These are phyloP conservation scores for Danio choprae DNA, from an alignment of 2,797 vertebrate genomes.

Conservation along the genomic window DNA sequence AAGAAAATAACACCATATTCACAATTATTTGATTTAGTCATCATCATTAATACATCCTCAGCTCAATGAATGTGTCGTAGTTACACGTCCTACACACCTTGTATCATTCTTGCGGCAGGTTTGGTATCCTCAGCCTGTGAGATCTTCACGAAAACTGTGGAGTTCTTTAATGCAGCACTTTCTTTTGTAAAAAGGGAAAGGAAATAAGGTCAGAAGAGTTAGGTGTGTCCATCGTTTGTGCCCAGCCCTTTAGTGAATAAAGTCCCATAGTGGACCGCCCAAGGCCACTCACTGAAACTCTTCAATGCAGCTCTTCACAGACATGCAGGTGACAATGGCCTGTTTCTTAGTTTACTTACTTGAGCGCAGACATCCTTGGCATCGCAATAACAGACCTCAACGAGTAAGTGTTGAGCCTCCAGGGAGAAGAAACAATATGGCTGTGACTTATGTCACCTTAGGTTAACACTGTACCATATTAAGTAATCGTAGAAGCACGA, in stretches of 20 bases:
- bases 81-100: slow-evolving; percentile 53
- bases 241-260: slow-evolving; percentile 69
- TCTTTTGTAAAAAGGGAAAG: slow-evolving; percentile 62
- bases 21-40: not conserved
- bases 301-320: slow-evolving; percentile 64
- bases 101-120: slow-evolving; percentile 32
- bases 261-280: slow-evolving; percentile 62
- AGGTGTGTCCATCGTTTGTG: slow-evolving; percentile 58
- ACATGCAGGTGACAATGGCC: slow-evolving; percentile 60
- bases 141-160: slow-evolving; percentile 35
- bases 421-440: slow-evolving; percentile 57
- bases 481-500: slow-evolving; percentile 54
- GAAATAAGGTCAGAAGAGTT: slow-evolving; percentile 74
- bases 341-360: slow-evolving; percentile 69
- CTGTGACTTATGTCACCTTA: slow-evolving; percentile 50
- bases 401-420: slow-evolving; percentile 62
- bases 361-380: slow-evolving; percentile 65
- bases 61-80: slow-evolving; percentile 27
- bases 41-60: not conserved
- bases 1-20: slow-evolving; percentile 24
- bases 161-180: slow-evolving; percentile 72
- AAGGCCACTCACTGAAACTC: slow-evolving; percentile 70
- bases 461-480: slow-evolving; percentile 48
- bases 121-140: slow-evolving; percentile 51
- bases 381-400: slow-evolving; percentile 56